phyloP scores from a whole-genome alignment of 2,888 invertebrate genomes.

The Dasypogon diadema region DNA sequence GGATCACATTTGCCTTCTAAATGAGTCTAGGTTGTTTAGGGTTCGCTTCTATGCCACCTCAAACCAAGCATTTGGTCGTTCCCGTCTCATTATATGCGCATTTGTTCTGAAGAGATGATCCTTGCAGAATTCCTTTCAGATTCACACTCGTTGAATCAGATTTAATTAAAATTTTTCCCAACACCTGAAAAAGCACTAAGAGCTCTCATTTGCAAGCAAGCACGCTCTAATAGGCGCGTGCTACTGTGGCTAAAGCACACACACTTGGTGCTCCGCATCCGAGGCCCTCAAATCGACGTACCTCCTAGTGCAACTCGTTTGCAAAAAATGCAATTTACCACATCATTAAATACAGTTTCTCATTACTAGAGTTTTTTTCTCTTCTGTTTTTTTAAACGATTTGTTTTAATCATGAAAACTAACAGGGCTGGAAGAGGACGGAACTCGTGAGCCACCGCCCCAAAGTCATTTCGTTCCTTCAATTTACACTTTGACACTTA shows the following conservation, averaged over 20 bases:
- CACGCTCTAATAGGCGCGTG: constrained; percentile 39
- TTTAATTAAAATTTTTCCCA: constrained; percentile 39
- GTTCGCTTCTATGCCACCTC: neutral
- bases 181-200: constrained; percentile 21
- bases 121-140: constrained; percentile 24
- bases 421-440: neutral
- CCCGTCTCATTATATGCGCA: constrained; percentile 21
- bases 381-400: constrained; percentile 33
- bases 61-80: neutral
- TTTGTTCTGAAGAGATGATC: constrained; percentile 39
- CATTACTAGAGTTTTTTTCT: constrained; percentile 28
- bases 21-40: neutral
- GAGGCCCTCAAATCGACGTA: neutral
- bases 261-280: no score
- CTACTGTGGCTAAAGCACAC: neutral
- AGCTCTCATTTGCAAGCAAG: constrained; percentile 22
- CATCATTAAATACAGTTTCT: constrained; percentile 48
- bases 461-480: constrained; percentile 26
- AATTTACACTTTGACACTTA: constrained; percentile 47
- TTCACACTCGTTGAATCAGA: constrained; percentile 15
- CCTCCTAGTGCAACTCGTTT: neutral
- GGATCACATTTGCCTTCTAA: neutral
- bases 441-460: neutral
- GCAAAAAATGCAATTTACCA: constrained; percentile 47
- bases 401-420: constrained; percentile 48